Conservation (phyloP, 2,888 invertebrate genomes). For the Mimachlamys varia region DNA sequence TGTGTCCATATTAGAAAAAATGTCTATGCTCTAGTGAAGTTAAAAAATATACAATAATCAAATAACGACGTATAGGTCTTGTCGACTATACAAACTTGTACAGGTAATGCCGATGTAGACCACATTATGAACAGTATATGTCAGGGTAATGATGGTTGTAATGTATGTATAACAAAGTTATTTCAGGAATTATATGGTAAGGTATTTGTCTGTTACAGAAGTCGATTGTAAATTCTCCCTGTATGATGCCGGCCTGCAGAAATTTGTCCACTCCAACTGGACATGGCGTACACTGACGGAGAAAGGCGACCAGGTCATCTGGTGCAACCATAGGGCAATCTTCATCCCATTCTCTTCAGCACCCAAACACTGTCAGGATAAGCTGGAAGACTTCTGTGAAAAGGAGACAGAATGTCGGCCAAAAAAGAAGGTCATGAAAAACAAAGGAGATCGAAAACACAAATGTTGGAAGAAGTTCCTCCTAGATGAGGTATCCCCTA, state of each 20-base stretch:
- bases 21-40: no score
- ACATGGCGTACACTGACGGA: constrained; percentile 58
- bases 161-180: no score
- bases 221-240: constrained; percentile 67
- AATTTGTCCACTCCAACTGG: constrained; percentile 63
- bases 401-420: constrained; percentile 61
- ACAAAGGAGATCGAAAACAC: constrained; percentile 65
- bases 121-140: no score
- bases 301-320: constrained; percentile 59
- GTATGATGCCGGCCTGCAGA: constrained; percentile 65
- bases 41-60: no score
- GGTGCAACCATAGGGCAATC: constrained; percentile 62
- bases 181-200: no score
- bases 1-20: no score
- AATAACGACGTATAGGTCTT: no score
- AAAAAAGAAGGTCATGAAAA: constrained; percentile 55
- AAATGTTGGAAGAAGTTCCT: constrained; percentile 72
- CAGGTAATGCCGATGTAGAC: no score
- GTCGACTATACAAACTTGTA: no score
- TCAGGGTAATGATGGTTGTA: no score
- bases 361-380: constrained; percentile 57
- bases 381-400: constrained; percentile 63
- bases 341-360: constrained; percentile 63
- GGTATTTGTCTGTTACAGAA: constrained; percentile 50
- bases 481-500: constrained; percentile 66